Conservation (phyloP, 2,888 invertebrate species). For the Neocrepidodera transversa region DNA sequence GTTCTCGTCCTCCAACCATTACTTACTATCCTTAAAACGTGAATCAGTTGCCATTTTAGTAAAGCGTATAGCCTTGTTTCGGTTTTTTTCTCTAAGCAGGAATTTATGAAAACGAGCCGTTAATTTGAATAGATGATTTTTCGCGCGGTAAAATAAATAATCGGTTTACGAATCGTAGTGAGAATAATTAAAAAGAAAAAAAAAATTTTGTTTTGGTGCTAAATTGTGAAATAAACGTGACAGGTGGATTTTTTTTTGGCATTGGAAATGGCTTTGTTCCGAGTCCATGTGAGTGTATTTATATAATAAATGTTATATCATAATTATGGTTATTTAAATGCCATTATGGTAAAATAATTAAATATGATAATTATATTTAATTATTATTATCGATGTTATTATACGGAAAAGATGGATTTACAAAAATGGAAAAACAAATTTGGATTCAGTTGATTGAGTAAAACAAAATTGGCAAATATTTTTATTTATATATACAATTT, state of each 20-base stretch:
- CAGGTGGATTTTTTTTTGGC: constrained; percentile 1
- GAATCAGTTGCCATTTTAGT: background rate
- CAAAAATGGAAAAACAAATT: no score
- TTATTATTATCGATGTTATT: no score
- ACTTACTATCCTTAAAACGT: background rate
- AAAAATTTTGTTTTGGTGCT: no score
- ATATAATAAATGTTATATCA: background rate
- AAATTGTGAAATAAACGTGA: background rate
- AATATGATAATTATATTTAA: no score
- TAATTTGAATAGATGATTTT: background rate
- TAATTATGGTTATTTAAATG: background rate
- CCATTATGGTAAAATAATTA: no score
- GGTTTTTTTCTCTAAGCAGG: background rate
- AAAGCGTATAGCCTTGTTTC: constrained; percentile 14
- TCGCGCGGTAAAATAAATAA: no score
- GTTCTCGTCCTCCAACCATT: constrained; percentile 4
- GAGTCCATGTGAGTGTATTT: background rate
- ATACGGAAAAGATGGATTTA: no score
- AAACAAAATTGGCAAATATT: no score
- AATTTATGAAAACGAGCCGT: background rate
- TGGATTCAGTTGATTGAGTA: no score
- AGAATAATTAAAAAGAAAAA: no score
- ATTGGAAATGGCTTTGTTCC: background rate
- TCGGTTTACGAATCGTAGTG: no score
- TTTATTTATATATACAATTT: no score